Conservation (phyloP, 1,140 invertebrate species). For the Bombus superbus region DNA sequence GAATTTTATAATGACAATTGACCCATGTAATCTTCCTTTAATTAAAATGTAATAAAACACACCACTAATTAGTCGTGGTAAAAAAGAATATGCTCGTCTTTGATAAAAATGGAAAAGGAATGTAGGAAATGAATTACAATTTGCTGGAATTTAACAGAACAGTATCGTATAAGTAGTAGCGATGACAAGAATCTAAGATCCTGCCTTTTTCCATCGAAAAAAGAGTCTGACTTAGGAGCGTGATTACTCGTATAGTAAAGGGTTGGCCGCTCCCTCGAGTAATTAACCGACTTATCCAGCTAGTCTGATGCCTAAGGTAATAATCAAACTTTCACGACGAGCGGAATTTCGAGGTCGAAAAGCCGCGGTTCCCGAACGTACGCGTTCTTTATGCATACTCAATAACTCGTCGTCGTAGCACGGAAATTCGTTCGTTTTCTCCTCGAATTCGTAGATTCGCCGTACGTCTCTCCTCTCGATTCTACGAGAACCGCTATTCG, state of each 20-base stretch:
- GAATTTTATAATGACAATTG: no score
- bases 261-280: conserved; percentile 27
- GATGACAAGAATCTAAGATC: neutral
- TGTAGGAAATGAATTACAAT: neutral
- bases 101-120: neutral
- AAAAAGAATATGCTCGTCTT: no score
- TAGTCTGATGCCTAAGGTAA: conserved; percentile 42
- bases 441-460: neutral
- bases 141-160: neutral
- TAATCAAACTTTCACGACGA: conserved; percentile 46
- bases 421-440: neutral
- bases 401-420: neutral
- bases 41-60: no score
- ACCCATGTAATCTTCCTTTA: no score
- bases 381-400: conserved; percentile 35
- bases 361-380: neutral
- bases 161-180: neutral
- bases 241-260: neutral
- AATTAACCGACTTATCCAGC: conserved; percentile 45
- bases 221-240: neutral
- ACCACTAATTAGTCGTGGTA: no score
- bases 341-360: conserved; percentile 12
- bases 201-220: neutral
- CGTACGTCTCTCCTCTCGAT: neutral
- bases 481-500: neutral